A percentile compares a stretch with the other conserved stretches of the same genome.
phyloP scores from a whole-genome alignment of 2,113 vertebrate species.

The Carassius gibelio region DNA sequence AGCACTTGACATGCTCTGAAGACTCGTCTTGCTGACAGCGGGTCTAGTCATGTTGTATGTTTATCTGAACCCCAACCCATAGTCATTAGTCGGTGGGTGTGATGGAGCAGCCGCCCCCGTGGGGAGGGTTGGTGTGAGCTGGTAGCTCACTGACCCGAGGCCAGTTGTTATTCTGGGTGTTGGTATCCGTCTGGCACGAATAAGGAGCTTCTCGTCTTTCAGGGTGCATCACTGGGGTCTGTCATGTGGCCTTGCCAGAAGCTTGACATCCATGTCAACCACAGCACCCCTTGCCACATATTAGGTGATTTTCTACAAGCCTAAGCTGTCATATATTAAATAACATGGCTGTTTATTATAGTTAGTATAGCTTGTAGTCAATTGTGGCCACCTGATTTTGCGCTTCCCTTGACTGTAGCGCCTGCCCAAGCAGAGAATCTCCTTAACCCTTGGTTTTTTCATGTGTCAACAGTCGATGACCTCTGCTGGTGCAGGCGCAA shows the following conservation, averaged over 20 bases:
- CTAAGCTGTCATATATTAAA: background rate
- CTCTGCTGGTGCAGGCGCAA: constrained; percentile 69
- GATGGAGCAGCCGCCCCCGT: background rate
- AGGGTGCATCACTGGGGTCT: background rate
- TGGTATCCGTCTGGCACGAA: background rate
- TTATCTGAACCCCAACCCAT: background rate
- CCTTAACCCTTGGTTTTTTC: constrained; percentile 67
- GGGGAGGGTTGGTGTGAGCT: background rate
- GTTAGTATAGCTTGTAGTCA: background rate
- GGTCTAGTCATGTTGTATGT: background rate
- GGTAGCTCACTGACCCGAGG: background rate
- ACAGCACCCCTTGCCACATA: background rate
- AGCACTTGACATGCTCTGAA: background rate
- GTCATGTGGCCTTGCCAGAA: constrained; percentile 17
- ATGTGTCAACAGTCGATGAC: constrained; percentile 70
- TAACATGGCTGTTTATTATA: background rate
- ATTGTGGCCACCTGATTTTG: constrained; percentile 28
- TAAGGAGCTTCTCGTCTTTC: constrained; percentile 10
- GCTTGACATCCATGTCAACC: background rate
- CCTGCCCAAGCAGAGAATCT: constrained; percentile 66
- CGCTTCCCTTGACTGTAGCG: constrained; percentile 60
- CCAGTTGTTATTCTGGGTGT: constrained; percentile 25
- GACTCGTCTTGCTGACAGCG: background rate
- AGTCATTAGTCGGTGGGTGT: constrained; percentile 18
- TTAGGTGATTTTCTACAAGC: too few species aligned